These are phyloP conservation scores for Macrosteles quadrilineatus DNA, from an alignment of 1,140 invertebrate species.

Conservation along the genomic window DNA sequence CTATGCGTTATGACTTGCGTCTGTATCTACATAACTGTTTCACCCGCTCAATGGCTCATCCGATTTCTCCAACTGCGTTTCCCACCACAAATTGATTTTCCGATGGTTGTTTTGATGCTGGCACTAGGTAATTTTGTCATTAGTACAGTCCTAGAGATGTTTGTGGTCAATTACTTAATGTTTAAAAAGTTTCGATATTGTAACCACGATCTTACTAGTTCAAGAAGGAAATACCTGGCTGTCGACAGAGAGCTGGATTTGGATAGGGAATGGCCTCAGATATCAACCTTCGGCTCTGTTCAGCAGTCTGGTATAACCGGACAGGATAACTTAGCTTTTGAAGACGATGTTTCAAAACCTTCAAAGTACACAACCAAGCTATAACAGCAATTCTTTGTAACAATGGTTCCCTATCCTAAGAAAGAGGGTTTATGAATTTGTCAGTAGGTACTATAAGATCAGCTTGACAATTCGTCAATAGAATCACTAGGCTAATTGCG, in stretches of 20 bases:
- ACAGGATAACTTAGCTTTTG: conserved; percentile 22
- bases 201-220: conserved; percentile 59
- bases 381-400: no score
- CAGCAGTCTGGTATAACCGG: neutral
- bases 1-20: conserved; percentile 63
- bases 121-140: conserved; percentile 58
- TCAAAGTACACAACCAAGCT: conserved; percentile 17
- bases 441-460: no score
- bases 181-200: conserved; percentile 57
- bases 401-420: no score
- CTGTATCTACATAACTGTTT: conserved; percentile 68
- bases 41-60: conserved; percentile 64
- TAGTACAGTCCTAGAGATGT: conserved; percentile 58
- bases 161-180: conserved; percentile 59
- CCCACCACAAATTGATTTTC: conserved; percentile 65
- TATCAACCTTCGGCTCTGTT: neutral
- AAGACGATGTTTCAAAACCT: neutral
- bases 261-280: conserved; percentile 60
- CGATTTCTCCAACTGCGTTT: conserved; percentile 64
- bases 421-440: no score
- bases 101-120: conserved; percentile 61
- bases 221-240: conserved; percentile 60
- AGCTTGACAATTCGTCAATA: no score
- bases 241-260: conserved; percentile 59
- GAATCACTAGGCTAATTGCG: no score